Percentiles rank a stretch among this genome's conserved stretches.
phyloP scores from a whole-genome alignment of 1,140 invertebrate species.

The Diorhabda sublineata region DNA sequence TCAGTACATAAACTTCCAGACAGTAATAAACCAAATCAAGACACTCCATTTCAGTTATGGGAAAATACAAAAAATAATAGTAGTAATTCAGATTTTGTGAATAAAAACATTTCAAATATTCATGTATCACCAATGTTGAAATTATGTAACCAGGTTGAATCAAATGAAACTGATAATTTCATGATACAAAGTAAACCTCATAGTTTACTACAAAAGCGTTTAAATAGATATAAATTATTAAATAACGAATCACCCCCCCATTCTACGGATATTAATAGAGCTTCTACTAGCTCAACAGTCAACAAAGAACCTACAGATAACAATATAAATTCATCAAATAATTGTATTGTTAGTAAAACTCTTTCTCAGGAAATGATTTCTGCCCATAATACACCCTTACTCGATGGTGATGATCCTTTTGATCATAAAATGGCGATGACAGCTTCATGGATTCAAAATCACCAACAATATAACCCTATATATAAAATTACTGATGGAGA shows the following conservation, averaged over 20 bases:
- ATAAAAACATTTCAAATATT: background rate
- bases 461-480: background rate
- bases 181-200: background rate
- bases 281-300: background rate
- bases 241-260: background rate
- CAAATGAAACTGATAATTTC: background rate
- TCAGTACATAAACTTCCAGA: background rate
- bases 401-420: background rate
- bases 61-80: background rate
- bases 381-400: background rate
- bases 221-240: background rate
- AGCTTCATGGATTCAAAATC: slow-evolving; percentile 8
- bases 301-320: slow-evolving; percentile 5
- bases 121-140: background rate
- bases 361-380: background rate
- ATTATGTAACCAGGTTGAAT: background rate
- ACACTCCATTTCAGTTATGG: background rate
- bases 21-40: background rate
- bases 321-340: background rate
- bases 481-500: background rate
- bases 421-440: slow-evolving; percentile 9
- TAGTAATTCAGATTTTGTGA: background rate
- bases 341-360: background rate
- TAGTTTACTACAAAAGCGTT: background rate
- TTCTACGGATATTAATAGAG: background rate